Evolutionary conservation across 2,888 invertebrate species (phyloP), one percentile per base, ranked within the genome.

Genomic region (Drosophila fulvimacula): DNA sequence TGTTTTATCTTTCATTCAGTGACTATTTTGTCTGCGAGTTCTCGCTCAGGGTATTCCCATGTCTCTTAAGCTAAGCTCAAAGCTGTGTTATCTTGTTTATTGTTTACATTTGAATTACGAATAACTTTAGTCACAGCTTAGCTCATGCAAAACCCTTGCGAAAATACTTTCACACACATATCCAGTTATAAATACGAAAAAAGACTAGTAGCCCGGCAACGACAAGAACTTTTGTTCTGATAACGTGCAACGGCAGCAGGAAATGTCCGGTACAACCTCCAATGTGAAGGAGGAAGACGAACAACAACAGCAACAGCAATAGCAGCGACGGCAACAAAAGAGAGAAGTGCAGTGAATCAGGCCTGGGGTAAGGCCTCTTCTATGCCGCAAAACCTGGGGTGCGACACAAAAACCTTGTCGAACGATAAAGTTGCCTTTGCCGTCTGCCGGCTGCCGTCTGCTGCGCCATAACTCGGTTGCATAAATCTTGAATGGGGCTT

Each of bases 401-500:
- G 51, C 51, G 24, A 36, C 44, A 19, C 19, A 64, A 38, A 44
- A 34, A 57, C 63, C 51, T 51, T 61, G 59, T 56, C 48, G 61
- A 65, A 69, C 87, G 88, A 84, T 83, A 84, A 88, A 86, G 87
- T 86, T 88, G 51, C 51, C 51, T 48, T 48, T 30, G 27, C 30
- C 46, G 46, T 27, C 44, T 24, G 24, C 27, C 46, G 46, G 3
- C 27, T 27, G 79, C 72, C 81, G 68, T 78, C 78, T 69, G 88
- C 67, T 56, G 56, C 67, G 74, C 83, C 79, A 86, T 88, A 83
- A 86, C 83, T 83, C 64, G 84, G 73, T 57, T 79, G 81, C 85
- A 90, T 91, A 90, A 91, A 91, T 91, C 87, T 88, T 89, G 51
- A 69, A 66, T 53, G 62, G 70, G 68, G 61, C 48, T 19, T 48